phyloP scores from a whole-genome alignment of 2,888 invertebrate species.

The Dichetophora obliterata region DNA sequence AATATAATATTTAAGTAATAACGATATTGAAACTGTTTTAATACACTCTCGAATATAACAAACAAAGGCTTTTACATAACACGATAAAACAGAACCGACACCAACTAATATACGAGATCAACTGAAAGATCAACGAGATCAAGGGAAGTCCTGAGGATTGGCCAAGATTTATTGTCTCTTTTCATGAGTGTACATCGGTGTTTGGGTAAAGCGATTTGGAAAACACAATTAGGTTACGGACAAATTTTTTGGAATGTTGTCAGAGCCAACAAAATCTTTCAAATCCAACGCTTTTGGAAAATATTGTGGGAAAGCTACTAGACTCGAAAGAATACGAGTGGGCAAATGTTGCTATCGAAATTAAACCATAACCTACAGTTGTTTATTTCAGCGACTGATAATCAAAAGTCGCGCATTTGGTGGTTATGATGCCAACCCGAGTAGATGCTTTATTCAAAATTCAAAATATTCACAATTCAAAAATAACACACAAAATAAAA shows the following conservation, averaged over 20 bases:
- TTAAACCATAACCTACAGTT: background rate
- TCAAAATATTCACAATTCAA: too few relatives aligned
- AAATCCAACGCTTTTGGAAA: background rate
- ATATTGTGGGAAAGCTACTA: background rate
- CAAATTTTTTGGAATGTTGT: background rate
- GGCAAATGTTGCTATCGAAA: background rate
- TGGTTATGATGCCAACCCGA: background rate
- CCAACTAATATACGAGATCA: too few relatives aligned
- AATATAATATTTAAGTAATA: too few relatives aligned
- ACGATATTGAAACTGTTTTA: too few relatives aligned
- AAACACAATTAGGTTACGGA: background rate
- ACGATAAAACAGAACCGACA: too few relatives aligned
- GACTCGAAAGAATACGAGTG: background rate
- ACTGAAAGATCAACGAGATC: too few relatives aligned
- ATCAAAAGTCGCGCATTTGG: background rate
- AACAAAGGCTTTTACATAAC: too few relatives aligned
- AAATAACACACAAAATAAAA: too few relatives aligned
- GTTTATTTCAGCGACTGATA: background rate
- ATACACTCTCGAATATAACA: too few relatives aligned
- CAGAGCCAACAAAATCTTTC: background rate
- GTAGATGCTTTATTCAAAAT: too few relatives aligned
- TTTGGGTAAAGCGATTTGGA: background rate
- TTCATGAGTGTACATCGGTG: background rate
- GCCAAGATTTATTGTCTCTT: background rate
- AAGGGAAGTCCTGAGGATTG: background rate